phyloP scores from a whole-genome alignment of 2,888 invertebrate species.

The Allolobophora icterica region DNA sequence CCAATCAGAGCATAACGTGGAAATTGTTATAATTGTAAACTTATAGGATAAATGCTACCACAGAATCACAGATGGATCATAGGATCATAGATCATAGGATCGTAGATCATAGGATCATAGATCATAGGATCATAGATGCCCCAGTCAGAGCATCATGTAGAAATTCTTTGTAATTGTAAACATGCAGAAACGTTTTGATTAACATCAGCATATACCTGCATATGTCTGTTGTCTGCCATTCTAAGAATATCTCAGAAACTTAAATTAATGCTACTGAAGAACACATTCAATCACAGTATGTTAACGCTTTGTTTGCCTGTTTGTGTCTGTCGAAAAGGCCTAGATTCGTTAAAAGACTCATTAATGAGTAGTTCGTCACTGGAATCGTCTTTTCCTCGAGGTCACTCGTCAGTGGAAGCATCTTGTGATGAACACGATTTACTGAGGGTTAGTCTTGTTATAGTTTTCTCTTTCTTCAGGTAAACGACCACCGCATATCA shows the following conservation, averaged over 20 bases:
- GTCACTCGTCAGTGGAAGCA: constrained; percentile 39
- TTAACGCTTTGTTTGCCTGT: neutral
- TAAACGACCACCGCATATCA: neutral
- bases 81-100: no score
- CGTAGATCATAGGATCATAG: no score
- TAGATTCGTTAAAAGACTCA: constrained; percentile 34
- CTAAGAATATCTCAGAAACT: neutral
- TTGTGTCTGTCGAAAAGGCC: constrained; percentile 32
- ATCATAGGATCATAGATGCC: neutral
- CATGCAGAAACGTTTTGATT: no score
- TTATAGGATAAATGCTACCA: no score
- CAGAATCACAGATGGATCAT: no score
- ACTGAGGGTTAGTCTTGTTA: constrained; percentile 24
- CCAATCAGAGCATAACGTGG: no score
- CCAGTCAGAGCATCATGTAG: no score
- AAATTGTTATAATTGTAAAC: no score
- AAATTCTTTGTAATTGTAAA: no score
- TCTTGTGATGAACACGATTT: constrained; percentile 41
- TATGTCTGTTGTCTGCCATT: neutral
- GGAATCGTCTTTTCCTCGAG: constrained; percentile 39
- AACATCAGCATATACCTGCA: neutral
- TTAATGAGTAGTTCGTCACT: constrained; percentile 41
- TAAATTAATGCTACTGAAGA: neutral
- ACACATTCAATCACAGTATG: neutral
- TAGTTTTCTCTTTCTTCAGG: neutral